Evolutionary conservation across 2,113 vertebrate species (phyloP).

Genomic region (Callipepla californica): DNA sequence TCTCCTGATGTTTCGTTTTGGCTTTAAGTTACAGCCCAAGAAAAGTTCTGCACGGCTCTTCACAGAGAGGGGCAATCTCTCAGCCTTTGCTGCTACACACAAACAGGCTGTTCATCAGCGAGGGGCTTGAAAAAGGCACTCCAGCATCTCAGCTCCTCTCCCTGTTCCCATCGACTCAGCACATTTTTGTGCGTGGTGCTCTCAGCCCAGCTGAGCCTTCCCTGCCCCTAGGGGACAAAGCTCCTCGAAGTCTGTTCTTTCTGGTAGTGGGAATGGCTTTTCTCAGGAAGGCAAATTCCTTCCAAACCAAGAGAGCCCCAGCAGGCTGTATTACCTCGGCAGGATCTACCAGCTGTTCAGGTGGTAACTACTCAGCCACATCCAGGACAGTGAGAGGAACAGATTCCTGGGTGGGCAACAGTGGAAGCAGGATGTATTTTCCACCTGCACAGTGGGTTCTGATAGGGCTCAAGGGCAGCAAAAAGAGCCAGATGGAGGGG

Average conservation of each 20-base stretch:
- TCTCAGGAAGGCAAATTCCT: not conserved
- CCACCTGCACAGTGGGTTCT: not conserved
- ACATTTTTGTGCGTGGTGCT: not conserved
- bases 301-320: not conserved
- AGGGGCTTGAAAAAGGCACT: not conserved
- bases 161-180: slow-evolving; percentile 21
- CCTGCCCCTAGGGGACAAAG: not conserved
- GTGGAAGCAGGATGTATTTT: not conserved
- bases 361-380: not conserved
- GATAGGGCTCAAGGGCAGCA: not conserved
- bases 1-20: not conserved
- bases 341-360: not conserved
- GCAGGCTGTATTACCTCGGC: not conserved
- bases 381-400: not conserved
- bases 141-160: not conserved
- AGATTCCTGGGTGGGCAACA: not conserved
- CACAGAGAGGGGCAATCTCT: not conserved
- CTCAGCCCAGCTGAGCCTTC: not conserved
- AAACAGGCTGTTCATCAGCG: not conserved
- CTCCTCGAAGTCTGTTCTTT: not conserved
- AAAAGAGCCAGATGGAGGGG: not conserved
- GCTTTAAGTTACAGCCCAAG: not conserved
- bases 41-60: not conserved
- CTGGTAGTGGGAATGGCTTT: not conserved
- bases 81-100: not conserved